These are phyloP conservation scores for Scaptomyza parva DNA, from an alignment of 2,888 invertebrate species.

Conservation along the genomic window DNA sequence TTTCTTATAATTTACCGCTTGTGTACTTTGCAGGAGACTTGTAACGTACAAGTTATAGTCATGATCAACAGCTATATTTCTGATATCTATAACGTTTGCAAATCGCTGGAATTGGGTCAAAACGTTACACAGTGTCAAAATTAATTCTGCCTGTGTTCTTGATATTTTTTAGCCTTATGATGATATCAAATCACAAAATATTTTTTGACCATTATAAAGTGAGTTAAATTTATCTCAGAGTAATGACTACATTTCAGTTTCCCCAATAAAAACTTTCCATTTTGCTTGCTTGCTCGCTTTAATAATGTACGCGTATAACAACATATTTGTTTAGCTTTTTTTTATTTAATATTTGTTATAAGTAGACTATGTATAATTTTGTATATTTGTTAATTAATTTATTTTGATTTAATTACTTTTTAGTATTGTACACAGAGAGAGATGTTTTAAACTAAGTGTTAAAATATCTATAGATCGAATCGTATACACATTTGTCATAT, in stretches of 20 bases:
- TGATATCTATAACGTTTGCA: background rate
- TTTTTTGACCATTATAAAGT: constrained; percentile 23
- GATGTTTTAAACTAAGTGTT: constrained; percentile 41
- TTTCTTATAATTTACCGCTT: background rate
- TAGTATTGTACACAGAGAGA: constrained; percentile 53
- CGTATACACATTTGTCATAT: constrained; percentile 60
- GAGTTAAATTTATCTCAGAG: background rate
- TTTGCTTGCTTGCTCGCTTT: background rate
- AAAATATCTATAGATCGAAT: constrained; percentile 54
- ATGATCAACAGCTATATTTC: background rate
- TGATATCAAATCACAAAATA: background rate
- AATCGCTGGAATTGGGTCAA: background rate
- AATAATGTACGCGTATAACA: constrained; percentile 12
- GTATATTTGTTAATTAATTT: constrained; percentile 32
- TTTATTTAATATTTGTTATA: constrained; percentile 25
- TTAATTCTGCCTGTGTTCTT: constrained; percentile 10
- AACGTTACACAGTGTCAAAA: constrained; percentile 13
- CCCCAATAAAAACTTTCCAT: constrained; percentile 11
- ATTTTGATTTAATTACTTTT: constrained; percentile 29
- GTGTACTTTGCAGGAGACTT: background rate
- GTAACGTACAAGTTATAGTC: background rate
- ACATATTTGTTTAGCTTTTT: constrained; percentile 4
- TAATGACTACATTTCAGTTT: constrained; percentile 16
- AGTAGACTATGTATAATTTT: constrained; percentile 21
- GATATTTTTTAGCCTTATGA: background rate